A percentile compares a stretch with the other conserved stretches of the same genome.
These are phyloP conservation scores for Cygnus atratus DNA, from an alignment of 2,113 vertebrate genomes.

Conservation along the genomic window DNA sequence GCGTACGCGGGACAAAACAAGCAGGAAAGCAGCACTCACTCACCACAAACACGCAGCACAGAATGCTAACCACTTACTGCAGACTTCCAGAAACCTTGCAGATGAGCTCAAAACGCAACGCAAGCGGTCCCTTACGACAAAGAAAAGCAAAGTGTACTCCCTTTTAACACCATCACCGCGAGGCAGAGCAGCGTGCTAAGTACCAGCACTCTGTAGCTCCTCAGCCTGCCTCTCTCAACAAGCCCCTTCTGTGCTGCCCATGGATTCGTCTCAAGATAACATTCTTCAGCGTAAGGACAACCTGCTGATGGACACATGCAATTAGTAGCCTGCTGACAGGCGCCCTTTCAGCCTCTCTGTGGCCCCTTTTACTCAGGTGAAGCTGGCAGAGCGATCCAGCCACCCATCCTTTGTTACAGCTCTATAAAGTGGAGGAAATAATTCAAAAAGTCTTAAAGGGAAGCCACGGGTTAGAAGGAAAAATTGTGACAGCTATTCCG, in stretches of 20 bases:
- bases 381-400: constrained; percentile 18
- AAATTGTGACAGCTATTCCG: not conserved
- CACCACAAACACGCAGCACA: not conserved
- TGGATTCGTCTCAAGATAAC: constrained; percentile 54
- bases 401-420: constrained; percentile 41
- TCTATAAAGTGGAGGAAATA: not conserved
- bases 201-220: not conserved
- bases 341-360: constrained; percentile 3
- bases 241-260: constrained; percentile 38
- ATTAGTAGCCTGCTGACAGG: constrained; percentile 62
- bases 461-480: not conserved
- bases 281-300: constrained; percentile 28
- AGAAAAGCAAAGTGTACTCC: not conserved
- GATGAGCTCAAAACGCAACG: not conserved
- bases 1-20: not conserved
- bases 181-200: not conserved
- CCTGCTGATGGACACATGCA: constrained; percentile 53
- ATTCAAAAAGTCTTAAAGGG: constrained; percentile 17
- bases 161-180: not conserved
- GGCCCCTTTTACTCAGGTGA: constrained; percentile 29
- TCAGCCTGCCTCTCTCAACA: constrained; percentile 21
- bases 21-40: not conserved
- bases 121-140: not conserved
- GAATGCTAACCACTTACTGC: not conserved
- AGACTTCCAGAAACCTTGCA: not conserved